Evolutionary conservation across 2,113 vertebrate genomes (phyloP), one percentile per base, ranked within the genome.

Genomic region (Myotis davidii): DNA sequence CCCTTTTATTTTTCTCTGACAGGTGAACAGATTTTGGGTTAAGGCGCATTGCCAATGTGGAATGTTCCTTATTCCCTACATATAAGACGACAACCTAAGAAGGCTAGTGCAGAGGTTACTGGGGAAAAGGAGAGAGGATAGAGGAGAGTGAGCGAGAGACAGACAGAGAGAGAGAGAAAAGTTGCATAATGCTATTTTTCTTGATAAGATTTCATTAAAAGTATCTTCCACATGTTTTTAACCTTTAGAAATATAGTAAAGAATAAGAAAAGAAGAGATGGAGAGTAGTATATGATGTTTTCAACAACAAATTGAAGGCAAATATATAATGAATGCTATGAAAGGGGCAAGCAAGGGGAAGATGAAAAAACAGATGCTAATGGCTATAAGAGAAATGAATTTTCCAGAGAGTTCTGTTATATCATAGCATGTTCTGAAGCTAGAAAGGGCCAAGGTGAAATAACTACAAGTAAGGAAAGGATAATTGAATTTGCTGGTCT

Each of bases 401-500:
- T 78, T 91, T 78, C 45, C 61, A 69, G 73, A 95, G 79, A 94
- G 42, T 88, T 92, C 45, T 95, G 1, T 76, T 74, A 52, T n/a
- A 74, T 84, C n/a, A 59, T 8, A 1, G 32, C 52, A 10, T 81
- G 8, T 67, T 90, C 65, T 91, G 45, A 32, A 92, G 21, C 25
- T 72, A 42, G 39, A 90, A 88, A 52, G 7, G 10, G 23, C 25
- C 83, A 85, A 94, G 86, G 42, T 56, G 54, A 93, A 94, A 83
- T 93, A 73, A 89, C 34, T 18, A 29, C 6, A 61, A 52, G 42
- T 64, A 64, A 78, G 73, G 9, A 90, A 67, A 70, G 18, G 39
- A 64, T 88, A 95, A 83, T 82, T 64, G 73, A 87, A 42, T 84
- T 86, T 85, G 42, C 56, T 92, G 29, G 13, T 95, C 65, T 89